Evolutionary conservation across 2,888 invertebrate genomes (phyloP).

Genomic region (Hydraecia micacea): DNA sequence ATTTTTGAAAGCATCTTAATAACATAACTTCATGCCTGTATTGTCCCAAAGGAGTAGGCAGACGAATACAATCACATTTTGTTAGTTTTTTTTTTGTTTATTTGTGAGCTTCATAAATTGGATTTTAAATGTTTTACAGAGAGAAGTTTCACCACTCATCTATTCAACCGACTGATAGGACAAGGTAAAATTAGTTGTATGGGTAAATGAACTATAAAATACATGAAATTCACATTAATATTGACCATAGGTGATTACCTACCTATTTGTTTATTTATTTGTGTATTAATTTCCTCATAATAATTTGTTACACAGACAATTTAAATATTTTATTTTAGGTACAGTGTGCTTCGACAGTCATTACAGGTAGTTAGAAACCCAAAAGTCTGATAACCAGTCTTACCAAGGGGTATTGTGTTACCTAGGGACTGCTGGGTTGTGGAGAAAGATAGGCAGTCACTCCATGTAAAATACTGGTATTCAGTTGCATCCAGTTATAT

Average conservation of each 20-base stretch:
- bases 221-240: not conserved
- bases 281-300: not conserved
- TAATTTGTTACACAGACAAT: not conserved
- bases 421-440: too few species aligned
- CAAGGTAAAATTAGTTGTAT: not conserved
- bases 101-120: not conserved
- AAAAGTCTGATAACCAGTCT: too few species aligned
- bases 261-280: not conserved
- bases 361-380: not conserved
- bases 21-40: not conserved
- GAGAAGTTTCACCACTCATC: not conserved
- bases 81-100: not conserved
- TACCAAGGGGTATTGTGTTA: too few species aligned
- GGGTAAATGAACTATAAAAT: not conserved
- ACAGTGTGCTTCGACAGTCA: not conserved
- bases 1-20: not conserved
- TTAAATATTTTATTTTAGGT: not conserved
- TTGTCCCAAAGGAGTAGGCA: not conserved
- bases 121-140: not conserved
- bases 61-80: not conserved
- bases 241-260: not conserved
- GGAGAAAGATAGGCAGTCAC: too few species aligned
- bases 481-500: not conserved
- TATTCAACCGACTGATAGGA: not conserved
- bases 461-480: not conserved